Evolutionary conservation across 1,140 invertebrate genomes (phyloP).

Genomic region (Drosophila yakuba): DNA sequence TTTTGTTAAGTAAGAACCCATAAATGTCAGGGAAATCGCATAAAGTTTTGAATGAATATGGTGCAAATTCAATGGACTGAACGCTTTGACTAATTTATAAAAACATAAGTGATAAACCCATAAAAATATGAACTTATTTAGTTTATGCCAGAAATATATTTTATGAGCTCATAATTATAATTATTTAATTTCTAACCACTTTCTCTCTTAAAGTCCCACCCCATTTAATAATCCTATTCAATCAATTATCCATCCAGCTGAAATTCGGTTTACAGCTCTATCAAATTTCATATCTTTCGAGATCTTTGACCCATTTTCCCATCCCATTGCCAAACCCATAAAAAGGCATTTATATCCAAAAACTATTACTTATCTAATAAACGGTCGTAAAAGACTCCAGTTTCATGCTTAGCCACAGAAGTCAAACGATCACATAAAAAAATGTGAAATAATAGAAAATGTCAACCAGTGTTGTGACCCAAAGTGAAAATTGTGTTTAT

Average conservation of each 20-base stretch:
- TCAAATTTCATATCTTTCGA: constrained; percentile 40
- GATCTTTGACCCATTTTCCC: constrained; percentile 40
- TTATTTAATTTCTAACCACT: constrained; percentile 3
- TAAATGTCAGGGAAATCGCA: constrained; percentile 24
- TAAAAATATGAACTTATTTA: too few species aligned
- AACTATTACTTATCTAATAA: constrained; percentile 53
- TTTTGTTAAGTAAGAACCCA: constrained; percentile 18
- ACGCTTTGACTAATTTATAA: too few species aligned
- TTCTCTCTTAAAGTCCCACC: constrained; percentile 1
- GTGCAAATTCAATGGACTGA: constrained; percentile 18
- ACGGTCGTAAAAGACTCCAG: constrained; percentile 31
- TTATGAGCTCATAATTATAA: neutral
- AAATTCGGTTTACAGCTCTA: constrained; percentile 39
- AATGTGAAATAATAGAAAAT: constrained; percentile 24
- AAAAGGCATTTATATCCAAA: constrained; percentile 32
- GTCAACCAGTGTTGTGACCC: constrained; percentile 41
- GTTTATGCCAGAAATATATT: too few species aligned
- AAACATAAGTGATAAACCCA: too few species aligned
- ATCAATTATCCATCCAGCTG: constrained; percentile 22
- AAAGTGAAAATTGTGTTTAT: constrained; percentile 52
- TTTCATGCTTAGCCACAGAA: constrained; percentile 35
- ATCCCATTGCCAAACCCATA: constrained; percentile 11
- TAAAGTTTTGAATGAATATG: constrained; percentile 26
- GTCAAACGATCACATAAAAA: constrained; percentile 41
- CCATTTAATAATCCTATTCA: constrained; percentile 10